Conservation (phyloP, 1,140 invertebrate species). For the Ptiloglossa arizonensis region DNA sequence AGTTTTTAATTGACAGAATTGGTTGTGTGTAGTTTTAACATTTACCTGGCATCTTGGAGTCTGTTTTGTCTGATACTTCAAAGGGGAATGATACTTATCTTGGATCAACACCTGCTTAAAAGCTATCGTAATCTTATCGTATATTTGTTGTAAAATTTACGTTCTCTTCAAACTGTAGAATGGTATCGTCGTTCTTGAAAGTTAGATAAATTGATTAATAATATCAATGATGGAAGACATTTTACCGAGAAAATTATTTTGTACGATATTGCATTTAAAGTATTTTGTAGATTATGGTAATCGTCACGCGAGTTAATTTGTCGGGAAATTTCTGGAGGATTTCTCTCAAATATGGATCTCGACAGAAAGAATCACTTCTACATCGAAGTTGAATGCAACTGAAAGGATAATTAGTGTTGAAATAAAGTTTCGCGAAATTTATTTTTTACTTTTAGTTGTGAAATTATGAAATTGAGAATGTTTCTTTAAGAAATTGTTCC, state of each 20-base stretch:
- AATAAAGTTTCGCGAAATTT: no score
- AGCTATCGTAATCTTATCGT: constrained; percentile 63
- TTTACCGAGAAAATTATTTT: no score
- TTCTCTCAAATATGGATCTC: no score
- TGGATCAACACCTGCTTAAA: constrained; percentile 41
- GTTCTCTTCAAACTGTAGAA: background rate
- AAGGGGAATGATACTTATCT: constrained; percentile 55
- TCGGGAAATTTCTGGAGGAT: no score
- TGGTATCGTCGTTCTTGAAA: background rate
- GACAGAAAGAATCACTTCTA: no score
- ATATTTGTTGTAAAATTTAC: constrained; percentile 14
- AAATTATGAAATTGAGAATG: no score
- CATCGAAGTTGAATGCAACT: no score
- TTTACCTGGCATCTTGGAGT: constrained; percentile 64
- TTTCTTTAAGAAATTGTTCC: background rate
- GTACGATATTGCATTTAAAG: no score
- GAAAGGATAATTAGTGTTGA: no score
- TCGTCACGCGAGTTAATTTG: no score
- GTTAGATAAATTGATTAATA: background rate
- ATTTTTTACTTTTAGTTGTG: no score
- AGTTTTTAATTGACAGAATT: background rate
- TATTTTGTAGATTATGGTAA: no score
- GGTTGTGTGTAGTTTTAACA: background rate
- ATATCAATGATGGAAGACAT: background rate
- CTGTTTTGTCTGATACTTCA: constrained; percentile 3